Base-by-base conservation (phyloP, 2,888 invertebrate genomes). In the Dryococelus australis region DNA sequence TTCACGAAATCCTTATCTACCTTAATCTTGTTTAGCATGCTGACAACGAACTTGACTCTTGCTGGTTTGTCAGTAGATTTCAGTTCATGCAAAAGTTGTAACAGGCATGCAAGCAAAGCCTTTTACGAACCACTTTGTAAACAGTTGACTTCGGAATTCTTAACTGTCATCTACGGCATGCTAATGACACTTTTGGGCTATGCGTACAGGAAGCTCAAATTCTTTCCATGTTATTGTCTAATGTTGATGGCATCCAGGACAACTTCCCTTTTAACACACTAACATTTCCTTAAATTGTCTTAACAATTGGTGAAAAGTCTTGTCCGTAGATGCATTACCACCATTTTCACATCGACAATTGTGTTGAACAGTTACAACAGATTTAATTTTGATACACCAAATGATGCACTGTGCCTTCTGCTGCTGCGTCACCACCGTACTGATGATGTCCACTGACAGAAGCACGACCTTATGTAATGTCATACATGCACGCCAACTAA, bases 11-110 rank as follows among this genome's bases (percentile, higher is more conserved):
- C 80, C 28, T 80, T 13, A 80, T 80, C 13, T 80, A 20, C 80
- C 80, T 80, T 26, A 80, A 80, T 80, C 80, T 80, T 80, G 80
- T 80, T 80, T 13, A 80, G 80, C 80, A 80, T 80, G n/a, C 2
- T 20, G 80, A 80, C 80, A 13, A 28, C 80, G 24, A 80, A 80
- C 80, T n/a, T n/a, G 80, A n/a, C 26, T n/a, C n/a, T 80, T 79
- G 12, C 35, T 27, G 12, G 27, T n/a, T n/a, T 80, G 80, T 80
- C 24, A n/a, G 12, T 80, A 80, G 26, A 26, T 80, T 80, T 24
- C 26, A 80, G 12, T 80, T 80, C 13, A n/a, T 80, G 80, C 80
- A 12, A 80, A 80, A n/a, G 80, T n/a, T 80, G 80, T n/a, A 80
- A 27, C 12, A 80, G 13, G 26, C 13, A 0, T 26, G 12, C 80